Evolutionary conservation across 2,797 vertebrate genomes (phyloP), one percentile per base, ranked within the genome.

Genomic region (Myotis myotis): DNA sequence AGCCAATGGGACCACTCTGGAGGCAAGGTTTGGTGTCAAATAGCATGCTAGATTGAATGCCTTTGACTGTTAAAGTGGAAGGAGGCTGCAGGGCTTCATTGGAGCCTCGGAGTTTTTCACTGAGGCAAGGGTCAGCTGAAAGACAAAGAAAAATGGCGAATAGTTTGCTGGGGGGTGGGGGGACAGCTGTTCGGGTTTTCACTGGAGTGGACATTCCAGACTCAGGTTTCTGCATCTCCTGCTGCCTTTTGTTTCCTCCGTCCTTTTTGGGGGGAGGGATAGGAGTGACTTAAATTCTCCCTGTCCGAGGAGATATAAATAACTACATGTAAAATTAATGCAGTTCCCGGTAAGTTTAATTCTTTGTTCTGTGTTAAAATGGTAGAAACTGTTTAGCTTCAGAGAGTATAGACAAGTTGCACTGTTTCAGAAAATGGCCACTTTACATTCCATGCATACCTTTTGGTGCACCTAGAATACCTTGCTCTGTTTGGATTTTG

Each of bases 21-120:
- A 98, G 97, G 95, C 91, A 95, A 96, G 95, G 97, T 95, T 97
- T 98, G 98, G 98, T 99, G 98, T 99, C 99, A 98, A 98, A 98
- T 99, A 99, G 99, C 99, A 99, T 98, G 99, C 98, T 99, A 99
- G 99, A 99, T 99, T 99, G 99, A 99, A 99, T 99, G 99, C 98
- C 98, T 99, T 98, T 99, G 98, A 99, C 98, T 98, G 99, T 99
- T 99, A 99, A 99, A 99, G 99, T 99, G 99, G 99, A 99, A 99
- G 99, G 98, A 98, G 98, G 98, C 98, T 98, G 98, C 98, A 97
- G 98, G 98, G 99, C 99, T 98, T 97, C 98, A 98, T 98, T 98
- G 98, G 99, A 98, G 98, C 98, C 98, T 98, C 98, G 97, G 98
- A 98, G 98, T 98, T 98, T 98, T 98, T 98, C 97, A 97, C 97